phyloP scores from a whole-genome alignment of 2,113 vertebrate species.

The Gasterosteus nipponicus region DNA sequence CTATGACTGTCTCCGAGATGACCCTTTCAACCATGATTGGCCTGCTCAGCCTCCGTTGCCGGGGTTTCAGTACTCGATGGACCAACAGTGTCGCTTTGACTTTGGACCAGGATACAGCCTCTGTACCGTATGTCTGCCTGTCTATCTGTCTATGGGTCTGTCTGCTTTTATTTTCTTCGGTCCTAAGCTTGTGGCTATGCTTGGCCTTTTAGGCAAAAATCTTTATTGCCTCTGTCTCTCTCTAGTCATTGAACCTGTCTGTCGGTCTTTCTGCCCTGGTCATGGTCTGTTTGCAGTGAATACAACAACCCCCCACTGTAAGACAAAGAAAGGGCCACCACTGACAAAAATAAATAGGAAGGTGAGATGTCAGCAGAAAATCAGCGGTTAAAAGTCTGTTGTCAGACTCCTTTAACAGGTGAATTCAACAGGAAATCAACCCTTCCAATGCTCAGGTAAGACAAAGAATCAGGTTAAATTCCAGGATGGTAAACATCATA shows the following conservation, averaged over 20 bases:
- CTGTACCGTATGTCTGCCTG: slow-evolving; percentile 88
- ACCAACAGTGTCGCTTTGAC: slow-evolving; percentile 96
- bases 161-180: background rate
- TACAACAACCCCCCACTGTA: slow-evolving; percentile 94
- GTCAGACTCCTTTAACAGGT: no score
- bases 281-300: no score
- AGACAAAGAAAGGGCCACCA: slow-evolving; percentile 95
- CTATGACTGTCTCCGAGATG: slow-evolving; percentile 95
- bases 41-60: slow-evolving; percentile 90
- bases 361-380: slow-evolving; percentile 73
- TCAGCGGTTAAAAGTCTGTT: background rate
- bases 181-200: background rate
- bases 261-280: slow-evolving; percentile 77
- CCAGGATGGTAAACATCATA: no score
- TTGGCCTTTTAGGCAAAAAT: no score
- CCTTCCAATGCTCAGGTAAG: background rate
- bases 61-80: slow-evolving; percentile 95
- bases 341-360: slow-evolving; percentile 96
- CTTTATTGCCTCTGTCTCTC: no score
- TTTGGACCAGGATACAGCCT: slow-evolving; percentile 94
- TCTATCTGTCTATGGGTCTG: background rate
- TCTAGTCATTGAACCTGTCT: background rate
- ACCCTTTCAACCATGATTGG: slow-evolving; percentile 94
- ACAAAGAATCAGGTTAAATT: no score
- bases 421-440: background rate